Percentiles rank a stretch among this genome's conserved stretches.
Evolutionary conservation across 1,140 invertebrate species (phyloP).

Genomic region (Platorchestia sp.): DNA sequence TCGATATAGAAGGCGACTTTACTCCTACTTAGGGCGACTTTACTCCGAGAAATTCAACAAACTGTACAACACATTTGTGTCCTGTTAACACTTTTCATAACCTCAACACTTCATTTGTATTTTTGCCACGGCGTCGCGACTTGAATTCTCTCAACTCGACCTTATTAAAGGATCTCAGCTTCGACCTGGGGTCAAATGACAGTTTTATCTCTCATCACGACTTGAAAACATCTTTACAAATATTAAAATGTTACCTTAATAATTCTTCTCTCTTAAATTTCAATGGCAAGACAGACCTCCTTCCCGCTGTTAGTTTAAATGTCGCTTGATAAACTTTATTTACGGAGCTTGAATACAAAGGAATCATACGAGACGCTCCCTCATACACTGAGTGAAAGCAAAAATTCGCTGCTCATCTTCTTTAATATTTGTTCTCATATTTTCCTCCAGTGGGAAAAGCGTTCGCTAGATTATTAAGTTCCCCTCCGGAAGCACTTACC

Average conservation of each 20-base stretch:
- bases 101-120: too few relatives aligned
- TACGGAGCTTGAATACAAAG: not conserved
- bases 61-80: too few relatives aligned
- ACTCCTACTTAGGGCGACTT: too few relatives aligned
- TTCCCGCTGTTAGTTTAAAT: not conserved
- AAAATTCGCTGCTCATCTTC: not conserved
- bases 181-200: too few relatives aligned
- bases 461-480: not conserved
- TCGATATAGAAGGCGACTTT: too few relatives aligned
- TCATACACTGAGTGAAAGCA: not conserved
- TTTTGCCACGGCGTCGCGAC: too few relatives aligned
- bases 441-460: not conserved
- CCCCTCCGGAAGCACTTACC: not conserved
- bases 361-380: not conserved
- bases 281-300: not conserved
- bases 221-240: not conserved
- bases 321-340: not conserved
- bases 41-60: too few relatives aligned
- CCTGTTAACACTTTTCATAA: too few relatives aligned
- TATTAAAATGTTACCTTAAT: not conserved
- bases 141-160: too few relatives aligned
- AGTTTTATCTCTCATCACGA: too few relatives aligned
- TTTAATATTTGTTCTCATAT: not conserved
- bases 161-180: too few relatives aligned
- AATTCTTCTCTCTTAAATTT: not conserved